Base-by-base conservation (phyloP, 2,113 vertebrate species). In the Pavo muticus region DNA sequence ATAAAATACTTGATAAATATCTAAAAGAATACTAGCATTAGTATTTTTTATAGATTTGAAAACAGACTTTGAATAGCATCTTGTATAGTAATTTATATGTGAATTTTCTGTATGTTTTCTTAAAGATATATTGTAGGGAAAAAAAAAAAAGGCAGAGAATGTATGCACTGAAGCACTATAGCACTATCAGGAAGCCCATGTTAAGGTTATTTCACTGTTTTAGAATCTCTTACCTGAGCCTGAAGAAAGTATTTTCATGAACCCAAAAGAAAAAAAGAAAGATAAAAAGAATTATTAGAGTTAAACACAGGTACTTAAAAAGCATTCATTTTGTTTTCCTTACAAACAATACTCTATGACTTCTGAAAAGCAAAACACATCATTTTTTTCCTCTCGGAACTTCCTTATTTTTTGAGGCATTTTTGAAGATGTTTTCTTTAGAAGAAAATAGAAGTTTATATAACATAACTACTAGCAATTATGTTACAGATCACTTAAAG, bases 221-320 rank as follows among this genome's bases (percentile, higher is more conserved):
- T 44, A 87, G 63, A 80, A 77, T 68, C n/a, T 70, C 97, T 98
- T 96, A 98, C 98, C 98, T 98, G 98, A 79, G 98, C 98, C 98
- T 98, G 97, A 63, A 76, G 77, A 61, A 80, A 85, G 76, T 32
- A 78, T 95, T 95, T 92, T 78, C 94, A 92, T 68, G 61, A 74
- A 71, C 14, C 76, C 68, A 16, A 87, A 78, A 77, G 39, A 84
- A 84, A 52, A 78, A 76, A 7, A 8, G 14, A 87, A 91, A 95
- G 16, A 90, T 7, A 91, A 93, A 94, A 91, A 94, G 57, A 93
- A 84, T 50, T 1, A 73, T 90, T 90, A 94, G 57, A 70, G 37
- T 76, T 52, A 95, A 73, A 32, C 17, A 76, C 3, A 86, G 8
- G 9, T 67, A 91, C 52, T 82, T 54, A 83, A 86, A 82, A 47